Percentiles rank a stretch among this genome's conserved stretches.
Evolutionary conservation across 2,113 vertebrate species (phyloP).

Genomic region (Megaptera novaeangliae): DNA sequence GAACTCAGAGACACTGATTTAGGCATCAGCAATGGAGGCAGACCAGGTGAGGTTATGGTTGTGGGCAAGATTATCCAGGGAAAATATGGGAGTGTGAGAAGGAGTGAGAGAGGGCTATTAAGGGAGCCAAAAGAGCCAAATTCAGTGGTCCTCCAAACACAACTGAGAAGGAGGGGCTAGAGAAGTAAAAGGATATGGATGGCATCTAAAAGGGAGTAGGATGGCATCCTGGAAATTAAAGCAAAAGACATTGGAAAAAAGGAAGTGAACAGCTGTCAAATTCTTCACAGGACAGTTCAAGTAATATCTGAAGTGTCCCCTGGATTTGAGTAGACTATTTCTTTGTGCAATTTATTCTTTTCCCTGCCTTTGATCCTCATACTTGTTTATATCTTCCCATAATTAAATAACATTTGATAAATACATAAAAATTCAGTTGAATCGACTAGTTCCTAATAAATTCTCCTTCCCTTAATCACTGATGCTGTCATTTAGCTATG

Average conservation of each 20-base stretch:
- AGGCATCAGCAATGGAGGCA: background rate
- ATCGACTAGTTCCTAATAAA: background rate
- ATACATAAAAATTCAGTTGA: background rate
- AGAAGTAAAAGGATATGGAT: background rate
- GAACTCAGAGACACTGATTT: background rate
- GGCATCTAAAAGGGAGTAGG: background rate
- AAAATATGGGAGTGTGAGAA: background rate
- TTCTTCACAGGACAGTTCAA: background rate
- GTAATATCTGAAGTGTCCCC: background rate
- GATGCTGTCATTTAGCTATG: background rate
- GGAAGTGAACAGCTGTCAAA: background rate
- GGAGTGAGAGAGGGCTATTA: background rate
- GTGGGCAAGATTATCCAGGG: background rate
- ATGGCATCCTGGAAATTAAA: background rate
- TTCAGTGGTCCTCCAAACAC: background rate
- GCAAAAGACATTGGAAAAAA: background rate
- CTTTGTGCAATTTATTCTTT: background rate
- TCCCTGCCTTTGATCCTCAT: background rate
- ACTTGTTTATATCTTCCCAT: background rate
- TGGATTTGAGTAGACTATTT: background rate
- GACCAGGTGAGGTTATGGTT: background rate
- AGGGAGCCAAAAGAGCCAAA: background rate
- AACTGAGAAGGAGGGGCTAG: background rate
- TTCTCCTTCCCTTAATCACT: background rate
- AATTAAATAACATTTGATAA: background rate